phyloP scores from a whole-genome alignment of 2,113 vertebrate genomes.

The Dascyllus trimaculatus region DNA sequence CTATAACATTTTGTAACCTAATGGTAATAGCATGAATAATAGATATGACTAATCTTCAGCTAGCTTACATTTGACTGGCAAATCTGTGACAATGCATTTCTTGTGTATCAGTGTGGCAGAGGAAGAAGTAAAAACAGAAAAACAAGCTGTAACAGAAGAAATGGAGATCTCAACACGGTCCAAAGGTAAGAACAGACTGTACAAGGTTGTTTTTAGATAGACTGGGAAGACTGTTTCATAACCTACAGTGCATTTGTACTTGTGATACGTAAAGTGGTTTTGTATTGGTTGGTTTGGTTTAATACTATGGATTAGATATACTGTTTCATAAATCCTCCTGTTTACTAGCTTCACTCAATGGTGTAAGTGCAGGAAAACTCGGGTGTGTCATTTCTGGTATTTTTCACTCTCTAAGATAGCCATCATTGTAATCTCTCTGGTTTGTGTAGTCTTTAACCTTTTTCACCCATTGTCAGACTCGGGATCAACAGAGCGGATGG shows the following conservation, averaged over 20 bases:
- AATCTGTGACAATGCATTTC: conserved; percentile 50
- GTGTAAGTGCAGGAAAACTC: background rate
- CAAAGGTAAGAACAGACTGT: conserved; percentile 88
- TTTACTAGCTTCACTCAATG: background rate
- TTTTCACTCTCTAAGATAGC: background rate
- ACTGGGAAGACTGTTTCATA: background rate
- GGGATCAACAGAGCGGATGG: conserved; percentile 89
- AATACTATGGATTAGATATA: background rate
- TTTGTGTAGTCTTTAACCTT: conserved; percentile 31
- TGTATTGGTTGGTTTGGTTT: conserved; percentile 1
- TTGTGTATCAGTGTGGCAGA: conserved; percentile 89
- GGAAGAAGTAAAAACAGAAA: conserved; percentile 91
- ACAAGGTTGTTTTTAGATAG: background rate
- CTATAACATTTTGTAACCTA: no score
- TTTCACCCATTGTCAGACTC: conserved; percentile 84
- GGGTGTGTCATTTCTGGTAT: background rate
- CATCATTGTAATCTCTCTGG: background rate
- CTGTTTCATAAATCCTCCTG: background rate
- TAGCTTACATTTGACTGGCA: conserved; percentile 1
- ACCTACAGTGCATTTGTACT: background rate
- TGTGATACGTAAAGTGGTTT: background rate
- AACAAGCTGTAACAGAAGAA: conserved; percentile 87
- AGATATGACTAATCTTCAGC: background rate
- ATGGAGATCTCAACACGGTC: conserved; percentile 99
- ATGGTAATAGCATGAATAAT: background rate